These are phyloP conservation scores for Drosophila bifasciata DNA, from an alignment of 1,140 invertebrate genomes.

Conservation along the genomic window DNA sequence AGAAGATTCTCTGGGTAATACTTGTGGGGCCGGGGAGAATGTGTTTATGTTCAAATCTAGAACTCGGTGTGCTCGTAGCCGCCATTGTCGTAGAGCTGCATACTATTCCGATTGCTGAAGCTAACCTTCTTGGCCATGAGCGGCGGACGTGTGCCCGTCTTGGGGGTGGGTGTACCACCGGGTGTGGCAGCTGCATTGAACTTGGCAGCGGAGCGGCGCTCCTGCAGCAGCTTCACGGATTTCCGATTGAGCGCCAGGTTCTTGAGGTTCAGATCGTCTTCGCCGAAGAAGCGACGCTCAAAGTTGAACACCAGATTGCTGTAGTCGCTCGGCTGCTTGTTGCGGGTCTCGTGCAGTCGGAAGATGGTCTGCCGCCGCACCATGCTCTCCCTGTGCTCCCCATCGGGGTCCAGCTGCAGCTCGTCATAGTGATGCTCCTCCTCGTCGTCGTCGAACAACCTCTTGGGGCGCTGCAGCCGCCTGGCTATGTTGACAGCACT, in stretches of 20 bases:
- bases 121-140: constrained; percentile 53
- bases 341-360: constrained; percentile 62
- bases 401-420: constrained; percentile 35
- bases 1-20: constrained; percentile 50
- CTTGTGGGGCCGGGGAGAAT: neutral
- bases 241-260: constrained; percentile 73
- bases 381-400: constrained; percentile 52
- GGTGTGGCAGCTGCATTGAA: constrained; percentile 62
- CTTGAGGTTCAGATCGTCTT: constrained; percentile 75
- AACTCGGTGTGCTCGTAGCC: constrained; percentile 56
- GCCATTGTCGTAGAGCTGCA: constrained; percentile 60
- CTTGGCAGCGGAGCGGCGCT: constrained; percentile 64
- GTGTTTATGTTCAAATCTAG: constrained; percentile 1
- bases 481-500: constrained; percentile 87
- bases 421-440: constrained; percentile 70
- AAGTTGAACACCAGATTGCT: constrained; percentile 79
- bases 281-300: constrained; percentile 71
- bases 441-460: constrained; percentile 83
- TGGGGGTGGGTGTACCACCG: constrained; percentile 52
- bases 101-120: constrained; percentile 31
- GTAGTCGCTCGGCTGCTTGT: constrained; percentile 67
- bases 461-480: constrained; percentile 85
- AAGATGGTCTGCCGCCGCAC: constrained; percentile 73
- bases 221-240: constrained; percentile 70
- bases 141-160: constrained; percentile 46